These are phyloP conservation scores for Calidris pugnax DNA, from an alignment of 2,113 vertebrate genomes.

Conservation along the genomic window DNA sequence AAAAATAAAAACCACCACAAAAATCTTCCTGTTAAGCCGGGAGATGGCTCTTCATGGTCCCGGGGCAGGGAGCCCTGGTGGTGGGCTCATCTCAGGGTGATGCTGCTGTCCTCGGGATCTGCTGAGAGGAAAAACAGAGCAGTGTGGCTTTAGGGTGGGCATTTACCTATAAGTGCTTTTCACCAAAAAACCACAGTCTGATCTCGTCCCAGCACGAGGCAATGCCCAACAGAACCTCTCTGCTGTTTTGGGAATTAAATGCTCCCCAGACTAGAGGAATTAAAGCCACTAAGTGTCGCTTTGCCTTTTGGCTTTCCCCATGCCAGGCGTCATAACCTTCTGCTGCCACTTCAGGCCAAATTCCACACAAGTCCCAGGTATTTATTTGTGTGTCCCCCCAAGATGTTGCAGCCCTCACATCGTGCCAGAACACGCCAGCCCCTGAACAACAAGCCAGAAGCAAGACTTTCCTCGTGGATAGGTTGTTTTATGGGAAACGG, in stretches of 20 bases:
- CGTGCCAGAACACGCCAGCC: background rate
- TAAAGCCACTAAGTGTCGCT: background rate
- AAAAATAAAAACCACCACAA: accelerated
- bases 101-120: background rate
- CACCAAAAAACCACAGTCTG: background rate
- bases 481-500: background rate
- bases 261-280: background rate
- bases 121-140: background rate
- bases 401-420: background rate
- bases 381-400: background rate
- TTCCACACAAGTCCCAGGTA: background rate
- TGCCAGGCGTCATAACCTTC: background rate
- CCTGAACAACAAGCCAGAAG: background rate
- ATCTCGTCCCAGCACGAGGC: background rate
- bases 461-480: background rate
- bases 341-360: background rate
- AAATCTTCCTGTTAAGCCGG: background rate
- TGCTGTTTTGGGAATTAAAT: background rate
- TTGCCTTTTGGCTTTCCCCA: background rate
- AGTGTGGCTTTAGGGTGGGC: background rate
- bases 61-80: background rate
- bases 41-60: background rate
- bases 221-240: background rate
- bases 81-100: background rate
- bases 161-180: background rate